These are phyloP conservation scores for Pterobdella sp. DNA, from an alignment of 2,888 invertebrate species.

Conservation along the genomic window DNA sequence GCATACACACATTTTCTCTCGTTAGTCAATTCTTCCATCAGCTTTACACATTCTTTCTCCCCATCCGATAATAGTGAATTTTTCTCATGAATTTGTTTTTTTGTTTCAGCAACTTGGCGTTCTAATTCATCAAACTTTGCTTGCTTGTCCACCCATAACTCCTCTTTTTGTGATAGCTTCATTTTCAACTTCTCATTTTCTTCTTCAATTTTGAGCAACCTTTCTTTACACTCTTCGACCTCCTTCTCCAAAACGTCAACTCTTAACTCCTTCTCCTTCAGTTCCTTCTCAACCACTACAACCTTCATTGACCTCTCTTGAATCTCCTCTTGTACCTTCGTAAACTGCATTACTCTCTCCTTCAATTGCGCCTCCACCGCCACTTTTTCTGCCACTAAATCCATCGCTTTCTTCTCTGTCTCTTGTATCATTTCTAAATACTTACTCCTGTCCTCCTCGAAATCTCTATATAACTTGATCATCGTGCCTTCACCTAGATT, in stretches of 20 bases:
- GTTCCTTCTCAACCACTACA: slow-evolving; percentile 14
- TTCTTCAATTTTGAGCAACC: background rate
- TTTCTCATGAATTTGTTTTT: background rate
- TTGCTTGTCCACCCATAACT: background rate
- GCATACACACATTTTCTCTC: background rate
- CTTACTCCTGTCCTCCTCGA: slow-evolving; percentile 12
- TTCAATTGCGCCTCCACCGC: slow-evolving; percentile 11
- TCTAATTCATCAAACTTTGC: background rate
- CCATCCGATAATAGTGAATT: background rate
- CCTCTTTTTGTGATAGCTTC: background rate
- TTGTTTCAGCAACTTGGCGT: background rate
- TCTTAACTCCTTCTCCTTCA: background rate
- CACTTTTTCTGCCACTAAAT: slow-evolving; percentile 1
- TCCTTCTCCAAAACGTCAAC: slow-evolving; percentile 15
- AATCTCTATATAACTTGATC: background rate
- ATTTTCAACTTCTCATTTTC: slow-evolving; percentile 8
- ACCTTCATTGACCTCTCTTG: slow-evolving; percentile 6
- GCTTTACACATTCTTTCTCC: background rate
- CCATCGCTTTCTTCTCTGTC: slow-evolving; percentile 2
- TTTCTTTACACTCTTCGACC: background rate
- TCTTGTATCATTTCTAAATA: slow-evolving; percentile 10
- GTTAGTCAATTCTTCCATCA: background rate
- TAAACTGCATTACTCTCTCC: background rate
- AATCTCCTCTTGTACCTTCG: slow-evolving; percentile 14
- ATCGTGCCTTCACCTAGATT: background rate